Evolutionary conservation across 2,888 invertebrate species (phyloP), one percentile per base, ranked within the genome.

Genomic region (Eledona agricola): DNA sequence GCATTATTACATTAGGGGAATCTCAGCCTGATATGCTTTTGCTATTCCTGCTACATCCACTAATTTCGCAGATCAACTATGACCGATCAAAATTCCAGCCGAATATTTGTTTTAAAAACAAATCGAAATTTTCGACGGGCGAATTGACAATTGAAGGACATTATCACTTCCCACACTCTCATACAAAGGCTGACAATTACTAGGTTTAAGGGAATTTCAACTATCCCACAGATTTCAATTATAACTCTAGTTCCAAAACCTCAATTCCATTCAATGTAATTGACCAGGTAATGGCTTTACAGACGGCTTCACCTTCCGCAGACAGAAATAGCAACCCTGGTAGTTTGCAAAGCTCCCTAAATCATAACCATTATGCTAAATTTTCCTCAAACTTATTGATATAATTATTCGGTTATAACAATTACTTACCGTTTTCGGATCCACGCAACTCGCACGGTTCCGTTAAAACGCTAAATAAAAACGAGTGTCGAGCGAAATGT

Each of bases 191-290:
- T 71, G 72, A 74, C 74, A 74, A 75, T 76, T 74, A 73, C 72
- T 71, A 71, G 72, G 72, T 75, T 74, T 72, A 72, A 71, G 73
- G 72, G 74, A 75, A 75, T 75, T 74, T 71, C 71, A 72, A 68
- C 71, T 66, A 74, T 74, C 71, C 75, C 72, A 71, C 73, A 72
- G 74, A 75, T 75, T 76, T 75, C 76, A 75, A 76, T 76, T 75
- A 75, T 76, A 75, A 74, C 70, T 70, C 70, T 64, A 70, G 69
- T 70, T 73, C 73, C 70, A 69, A 75, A 74, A 74, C 74, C 74
- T 72, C 73, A 71, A 74, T 75, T 72, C 74, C 72, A 73, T 73
- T 73, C 69, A 70, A 74, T 75, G 75, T 75, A 75, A 75, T 76
- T 75, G 75, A 75, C 75, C 75, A 76, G 74, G 74, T 75, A 76